A percentile compares a stretch with the other conserved stretches of the same genome.
Conservation (phyloP, 2,113 vertebrate genomes). For the human (Homo sapiens) region GRCh38 chr5:108445501-108446000, state of each 20-base stretch:
- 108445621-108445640: not conserved
- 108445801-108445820: not conserved
- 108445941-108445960: not conserved
- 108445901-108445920: not conserved
- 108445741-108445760: not conserved
- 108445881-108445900: not conserved
- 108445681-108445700: not conserved
- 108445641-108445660: constrained; percentile 8
- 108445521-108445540: not conserved
- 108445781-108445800: not conserved
- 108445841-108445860: not conserved
- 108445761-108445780: not conserved
- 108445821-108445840: not conserved
- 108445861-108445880: not conserved
- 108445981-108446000: not conserved
- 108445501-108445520: not conserved
- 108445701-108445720: not conserved
- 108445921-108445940: not conserved
- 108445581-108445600: not conserved
- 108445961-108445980: not conserved
- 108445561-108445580: not conserved
- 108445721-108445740: not conserved
- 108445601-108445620: not conserved
- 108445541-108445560: not conserved
- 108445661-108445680: not conserved